These are phyloP conservation scores for Idris sp. DNA, from an alignment of 1,140 invertebrate species.

Conservation along the genomic window DNA sequence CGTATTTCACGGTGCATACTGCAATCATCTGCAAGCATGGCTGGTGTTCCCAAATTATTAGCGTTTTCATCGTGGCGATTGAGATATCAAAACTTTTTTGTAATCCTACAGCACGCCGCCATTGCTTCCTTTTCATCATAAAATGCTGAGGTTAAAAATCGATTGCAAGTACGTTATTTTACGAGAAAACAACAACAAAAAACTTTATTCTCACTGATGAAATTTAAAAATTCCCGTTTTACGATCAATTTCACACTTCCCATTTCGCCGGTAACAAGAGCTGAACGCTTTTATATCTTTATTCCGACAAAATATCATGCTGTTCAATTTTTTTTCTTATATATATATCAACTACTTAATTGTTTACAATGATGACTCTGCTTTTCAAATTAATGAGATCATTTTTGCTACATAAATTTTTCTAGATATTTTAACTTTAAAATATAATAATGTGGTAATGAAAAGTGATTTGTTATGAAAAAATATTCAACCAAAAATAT, in stretches of 20 bases:
- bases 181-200: constrained; percentile 28
- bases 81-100: constrained; percentile 69
- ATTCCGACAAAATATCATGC: too few relatives aligned
- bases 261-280: constrained; percentile 51
- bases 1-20: constrained; percentile 67
- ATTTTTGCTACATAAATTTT: constrained; percentile 17
- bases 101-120: constrained; percentile 28
- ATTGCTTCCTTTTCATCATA: constrained; percentile 51
- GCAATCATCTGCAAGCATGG: constrained; percentile 76
- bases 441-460: constrained; percentile 6
- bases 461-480: too few relatives aligned
- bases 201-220: constrained; percentile 41
- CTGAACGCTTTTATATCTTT: neutral
- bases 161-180: constrained; percentile 40
- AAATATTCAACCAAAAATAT: too few relatives aligned
- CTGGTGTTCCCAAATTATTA: constrained; percentile 74
- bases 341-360: too few relatives aligned
- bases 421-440: too few relatives aligned
- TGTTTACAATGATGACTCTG: constrained; percentile 15
- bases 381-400: constrained; percentile 44
- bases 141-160: constrained; percentile 44
- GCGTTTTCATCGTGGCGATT: constrained; percentile 74
- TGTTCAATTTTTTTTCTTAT: too few relatives aligned
- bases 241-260: constrained; percentile 55
- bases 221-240: constrained; percentile 41